Conservation (phyloP, 2,888 invertebrate species). For the Microdon myrmicae region DNA sequence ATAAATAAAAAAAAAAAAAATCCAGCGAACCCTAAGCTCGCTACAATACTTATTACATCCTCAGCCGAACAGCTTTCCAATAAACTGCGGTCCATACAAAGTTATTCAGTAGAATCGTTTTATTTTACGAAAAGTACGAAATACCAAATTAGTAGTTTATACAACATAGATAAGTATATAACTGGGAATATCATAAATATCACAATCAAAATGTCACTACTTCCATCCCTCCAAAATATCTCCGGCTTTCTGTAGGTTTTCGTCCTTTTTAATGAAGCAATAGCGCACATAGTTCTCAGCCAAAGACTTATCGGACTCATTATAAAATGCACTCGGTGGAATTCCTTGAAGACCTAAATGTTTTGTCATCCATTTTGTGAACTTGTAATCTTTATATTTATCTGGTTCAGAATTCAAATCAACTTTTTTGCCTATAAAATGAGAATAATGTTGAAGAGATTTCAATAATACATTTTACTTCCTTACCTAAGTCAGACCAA, state of each 20-base stretch:
- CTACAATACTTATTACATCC: too few species aligned
- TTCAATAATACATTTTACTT: neutral
- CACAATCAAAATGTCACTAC: conserved; percentile 22
- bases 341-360: conserved; percentile 93
- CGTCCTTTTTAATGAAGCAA: conserved; percentile 93
- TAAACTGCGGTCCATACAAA: too few species aligned
- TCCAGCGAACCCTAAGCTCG: too few species aligned
- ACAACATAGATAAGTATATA: neutral
- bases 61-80: too few species aligned
- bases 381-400: conserved; percentile 84
- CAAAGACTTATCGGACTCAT: conserved; percentile 78
- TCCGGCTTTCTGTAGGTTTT: conserved; percentile 75
- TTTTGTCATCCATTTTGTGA: conserved; percentile 95
- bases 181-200: neutral
- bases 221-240: conserved; percentile 74
- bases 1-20: too few species aligned
- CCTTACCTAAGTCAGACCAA: conserved; percentile 79
- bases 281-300: conserved; percentile 90
- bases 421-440: conserved; percentile 71
- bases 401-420: conserved; percentile 78
- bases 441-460: neutral
- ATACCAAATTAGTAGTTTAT: too few species aligned
- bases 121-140: too few species aligned
- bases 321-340: conserved; percentile 94
- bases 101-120: too few species aligned